Percentiles rank a stretch among this genome's conserved stretches.
Evolutionary conservation across 23 tunicate species (phyloP).

Genomic region (Diplosoma virens): DNA sequence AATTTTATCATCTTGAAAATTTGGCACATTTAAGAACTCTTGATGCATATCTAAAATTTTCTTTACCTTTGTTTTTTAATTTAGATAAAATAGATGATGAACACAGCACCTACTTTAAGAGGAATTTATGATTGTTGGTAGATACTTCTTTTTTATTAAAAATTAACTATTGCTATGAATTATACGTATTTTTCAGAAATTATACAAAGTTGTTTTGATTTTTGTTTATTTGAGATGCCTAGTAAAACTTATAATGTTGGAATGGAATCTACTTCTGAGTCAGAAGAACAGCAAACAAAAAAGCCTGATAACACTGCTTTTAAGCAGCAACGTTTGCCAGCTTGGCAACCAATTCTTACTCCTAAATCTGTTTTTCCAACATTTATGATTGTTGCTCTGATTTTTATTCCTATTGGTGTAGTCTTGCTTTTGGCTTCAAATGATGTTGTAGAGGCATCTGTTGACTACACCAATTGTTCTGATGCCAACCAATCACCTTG

Average conservation of each 20-base stretch:
- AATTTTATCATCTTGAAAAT: too few species aligned
- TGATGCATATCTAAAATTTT: too few species aligned
- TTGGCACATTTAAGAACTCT: too few species aligned
- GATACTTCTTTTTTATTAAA: too few species aligned
- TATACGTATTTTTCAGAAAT: too few species aligned
- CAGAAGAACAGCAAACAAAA: neutral
- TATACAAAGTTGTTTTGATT: too few species aligned
- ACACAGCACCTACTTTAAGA: too few species aligned
- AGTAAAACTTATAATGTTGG: neutral
- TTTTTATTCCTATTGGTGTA: conserved; percentile 79
- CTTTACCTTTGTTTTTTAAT: too few species aligned
- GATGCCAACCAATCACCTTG: conserved; percentile 29
- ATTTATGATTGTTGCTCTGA: conserved; percentile 35
- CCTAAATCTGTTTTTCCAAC: conserved; percentile 67
- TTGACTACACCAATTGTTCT: conserved; percentile 73
- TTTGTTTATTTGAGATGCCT: too few species aligned
- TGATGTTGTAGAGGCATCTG: conserved; percentile 41
- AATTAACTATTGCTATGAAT: too few species aligned
- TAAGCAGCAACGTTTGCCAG: conserved; percentile 87
- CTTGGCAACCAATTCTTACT: conserved; percentile 77
- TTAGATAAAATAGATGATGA: too few species aligned
- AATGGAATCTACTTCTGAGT: neutral
- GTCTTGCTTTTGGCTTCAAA: conserved; percentile 59
- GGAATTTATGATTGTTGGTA: too few species aligned
- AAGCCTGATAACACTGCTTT: conserved; percentile 66